These are phyloP conservation scores for Oscheius sp. DNA, from an alignment of 2,888 invertebrate species.

Conservation along the genomic window DNA sequence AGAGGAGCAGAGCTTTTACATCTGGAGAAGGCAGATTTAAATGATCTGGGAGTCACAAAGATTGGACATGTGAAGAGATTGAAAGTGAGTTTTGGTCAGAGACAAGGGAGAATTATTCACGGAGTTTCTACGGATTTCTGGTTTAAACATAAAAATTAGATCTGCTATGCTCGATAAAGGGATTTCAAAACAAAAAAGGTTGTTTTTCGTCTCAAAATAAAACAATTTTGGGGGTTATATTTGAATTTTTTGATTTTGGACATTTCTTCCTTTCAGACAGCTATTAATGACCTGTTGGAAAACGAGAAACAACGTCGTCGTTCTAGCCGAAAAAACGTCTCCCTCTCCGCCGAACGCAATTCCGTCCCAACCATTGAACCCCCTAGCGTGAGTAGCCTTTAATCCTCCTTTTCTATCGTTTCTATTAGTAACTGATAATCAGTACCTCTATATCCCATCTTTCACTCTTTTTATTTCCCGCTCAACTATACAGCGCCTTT, in stretches of 20 bases:
- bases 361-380: slow-evolving; percentile 20
- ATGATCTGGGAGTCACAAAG: slow-evolving; percentile 89
- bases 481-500: slow-evolving; percentile 23
- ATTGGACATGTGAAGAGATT: slow-evolving; percentile 95
- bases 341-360: slow-evolving; percentile 25
- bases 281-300: slow-evolving; percentile 29
- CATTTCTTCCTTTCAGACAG: slow-evolving; percentile 16
- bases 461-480: too few relatives aligned
- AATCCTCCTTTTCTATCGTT: neutral
- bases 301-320: slow-evolving; percentile 26
- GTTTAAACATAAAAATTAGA: too few relatives aligned
- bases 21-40: slow-evolving; percentile 80
- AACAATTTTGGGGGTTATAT: too few relatives aligned
- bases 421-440: slow-evolving; percentile 33
- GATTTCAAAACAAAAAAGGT: too few relatives aligned
- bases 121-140: neutral
- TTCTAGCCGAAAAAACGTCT: slow-evolving; percentile 24
- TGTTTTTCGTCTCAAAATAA: too few relatives aligned
- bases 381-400: slow-evolving; percentile 29
- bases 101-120: neutral
- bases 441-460: slow-evolving; percentile 19
- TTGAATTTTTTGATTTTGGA: neutral
- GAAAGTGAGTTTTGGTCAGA: slow-evolving; percentile 72
- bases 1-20: slow-evolving; percentile 50
- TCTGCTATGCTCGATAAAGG: too few relatives aligned